Percentiles rank a stretch among this genome's conserved stretches.
These are phyloP conservation scores for Styela plicata DNA, from an alignment of 23 tunicate species.

Conservation along the genomic window DNA sequence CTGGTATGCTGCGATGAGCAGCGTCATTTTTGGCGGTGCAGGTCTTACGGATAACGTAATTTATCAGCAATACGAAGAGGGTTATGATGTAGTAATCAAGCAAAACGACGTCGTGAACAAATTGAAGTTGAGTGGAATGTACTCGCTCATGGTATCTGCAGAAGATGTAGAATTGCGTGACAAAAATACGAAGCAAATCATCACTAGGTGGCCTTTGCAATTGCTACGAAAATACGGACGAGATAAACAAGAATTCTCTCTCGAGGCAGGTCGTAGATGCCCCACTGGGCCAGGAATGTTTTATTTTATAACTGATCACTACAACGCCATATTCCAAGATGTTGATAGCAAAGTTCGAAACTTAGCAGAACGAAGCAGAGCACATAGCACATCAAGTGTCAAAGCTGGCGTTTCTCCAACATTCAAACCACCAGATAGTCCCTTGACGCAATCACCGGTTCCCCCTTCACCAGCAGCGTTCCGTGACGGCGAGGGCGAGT, in stretches of 20 bases:
- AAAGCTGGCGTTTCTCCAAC: slow-evolving; percentile 21
- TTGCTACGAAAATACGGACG: slow-evolving; percentile 75
- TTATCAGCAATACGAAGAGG: slow-evolving; percentile 30
- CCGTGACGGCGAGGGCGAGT: background rate
- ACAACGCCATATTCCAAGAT: slow-evolving; percentile 77
- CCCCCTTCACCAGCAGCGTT: slow-evolving; percentile 5
- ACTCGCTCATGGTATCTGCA: slow-evolving; percentile 36
- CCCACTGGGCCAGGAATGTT: slow-evolving; percentile 78
- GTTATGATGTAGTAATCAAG: slow-evolving; percentile 62
- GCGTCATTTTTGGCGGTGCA: slow-evolving; percentile 22
- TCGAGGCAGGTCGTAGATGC: slow-evolving; percentile 83
- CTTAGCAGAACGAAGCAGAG: slow-evolving; percentile 42
- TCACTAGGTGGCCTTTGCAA: slow-evolving; percentile 65
- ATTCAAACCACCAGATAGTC: slow-evolving; percentile 17
- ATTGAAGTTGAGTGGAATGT: slow-evolving; percentile 43
- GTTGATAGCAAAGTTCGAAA: slow-evolving; percentile 63
- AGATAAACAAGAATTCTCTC: slow-evolving; percentile 82
- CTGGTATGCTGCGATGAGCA: slow-evolving; percentile 18
- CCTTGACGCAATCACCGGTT: background rate
- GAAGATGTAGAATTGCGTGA: slow-evolving; percentile 53
- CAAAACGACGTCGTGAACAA: slow-evolving; percentile 46
- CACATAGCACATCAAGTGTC: slow-evolving; percentile 46
- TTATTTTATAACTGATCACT: slow-evolving; percentile 64
- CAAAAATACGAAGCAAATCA: slow-evolving; percentile 11
- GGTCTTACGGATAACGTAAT: slow-evolving; percentile 19